Evolutionary conservation across 2,888 invertebrate genomes (phyloP), one percentile per base, ranked within the genome.

Genomic region (Conops quadrifasciatus): DNA sequence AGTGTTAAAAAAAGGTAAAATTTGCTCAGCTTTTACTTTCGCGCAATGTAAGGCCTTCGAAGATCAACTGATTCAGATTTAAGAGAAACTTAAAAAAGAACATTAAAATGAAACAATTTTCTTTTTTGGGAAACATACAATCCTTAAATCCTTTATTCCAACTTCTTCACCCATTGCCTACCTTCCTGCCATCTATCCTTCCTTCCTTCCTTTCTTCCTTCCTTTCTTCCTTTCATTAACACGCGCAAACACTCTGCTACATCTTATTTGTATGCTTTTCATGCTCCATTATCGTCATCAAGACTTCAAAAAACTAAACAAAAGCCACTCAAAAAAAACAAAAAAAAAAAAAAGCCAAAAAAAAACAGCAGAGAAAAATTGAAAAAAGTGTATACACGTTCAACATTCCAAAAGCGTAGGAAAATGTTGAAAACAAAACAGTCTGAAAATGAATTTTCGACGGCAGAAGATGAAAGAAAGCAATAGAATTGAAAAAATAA

Each of bases 401-500:
- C n/a, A n/a, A n/a, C n/a, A n/a, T n/a, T n/a, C n/a, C n/a, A n/a
- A n/a, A n/a, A n/a, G n/a, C n/a, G n/a, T n/a, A n/a, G n/a, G n/a
- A 2, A 59, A 51, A 7, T 45, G 45, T 45, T 45, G 26, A 62
- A 43, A n/a, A n/a, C n/a, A 62, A 36, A 43, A 19, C 2, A 19
- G 64, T 30, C n/a, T 51, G n/a, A 19, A 64, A 64, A 28, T 49
- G 26, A 64, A 28, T 64, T n/a, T n/a, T 51, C 26, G 49, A n/a
- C 49, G 26, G 64, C 51, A 19, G 51, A 49, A 64, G 49, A 64
- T 64, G 28, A 64, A 51, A 64, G 64, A 28, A 28, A 26, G n/a
- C 28, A 24, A 49, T 45, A 19, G 11, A n/a, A n/a, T n/a, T n/a
- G n/a, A 19, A 45, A 26, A 26, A 49, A 9, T n/a, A 11, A n/a